These are phyloP conservation scores for Deroptyus accipitrinus DNA, from an alignment of 2,113 vertebrate genomes.

Conservation along the genomic window DNA sequence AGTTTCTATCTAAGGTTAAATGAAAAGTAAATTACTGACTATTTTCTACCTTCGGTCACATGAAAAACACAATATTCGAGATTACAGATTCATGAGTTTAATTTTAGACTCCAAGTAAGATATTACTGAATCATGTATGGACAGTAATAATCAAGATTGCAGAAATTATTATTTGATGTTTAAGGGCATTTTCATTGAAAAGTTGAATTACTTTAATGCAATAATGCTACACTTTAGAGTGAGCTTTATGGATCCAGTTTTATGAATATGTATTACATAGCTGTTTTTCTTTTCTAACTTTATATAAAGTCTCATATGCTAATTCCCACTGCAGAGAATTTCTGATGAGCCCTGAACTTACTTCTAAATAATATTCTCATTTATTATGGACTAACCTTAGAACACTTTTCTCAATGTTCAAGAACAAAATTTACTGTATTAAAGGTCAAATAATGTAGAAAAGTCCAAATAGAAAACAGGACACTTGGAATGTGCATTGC, in stretches of 20 bases:
- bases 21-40: background rate
- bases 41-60: background rate
- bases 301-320: constrained; percentile 3
- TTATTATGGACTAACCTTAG: background rate
- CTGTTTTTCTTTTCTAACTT: constrained; percentile 36
- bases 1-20: background rate
- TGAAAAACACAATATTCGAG: background rate
- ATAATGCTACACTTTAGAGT: background rate
- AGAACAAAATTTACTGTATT: background rate
- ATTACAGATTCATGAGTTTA: constrained; percentile 20
- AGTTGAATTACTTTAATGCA: constrained; percentile 26
- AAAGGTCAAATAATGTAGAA: background rate
- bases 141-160: background rate
- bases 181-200: constrained; percentile 38
- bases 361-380: constrained; percentile 6
- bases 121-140: background rate
- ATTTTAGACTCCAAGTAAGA: background rate
- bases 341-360: constrained; percentile 28
- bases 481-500: background rate
- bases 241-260: background rate
- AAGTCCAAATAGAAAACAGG: background rate
- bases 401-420: background rate
- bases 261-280: constrained; percentile 31
- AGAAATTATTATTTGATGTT: constrained; percentile 29
- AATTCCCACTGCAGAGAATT: constrained; percentile 27